Evolutionary conservation across 2,888 invertebrate species (phyloP), one percentile per base, ranked within the genome.

Genomic region (Chrysodeixis includens): DNA sequence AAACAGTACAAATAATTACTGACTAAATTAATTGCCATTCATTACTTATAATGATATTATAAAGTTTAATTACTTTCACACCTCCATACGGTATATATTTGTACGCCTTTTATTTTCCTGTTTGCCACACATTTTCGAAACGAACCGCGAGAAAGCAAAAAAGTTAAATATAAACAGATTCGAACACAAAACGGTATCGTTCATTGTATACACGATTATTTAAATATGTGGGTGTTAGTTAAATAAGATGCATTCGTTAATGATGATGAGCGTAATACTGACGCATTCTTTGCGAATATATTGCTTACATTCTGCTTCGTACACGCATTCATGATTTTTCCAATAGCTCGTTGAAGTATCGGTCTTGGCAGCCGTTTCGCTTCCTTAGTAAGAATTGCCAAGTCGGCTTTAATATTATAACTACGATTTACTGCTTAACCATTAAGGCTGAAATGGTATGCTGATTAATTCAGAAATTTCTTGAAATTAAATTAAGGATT

Each of bases 341-440:
- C 51, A 35, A 62, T 53, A 56, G 1, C 9, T 60, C 4, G 10
- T 44, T 61, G 32, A 74, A 76, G 32, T 44, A 44, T 18, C 14
- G 40, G 16, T 72, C 7, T 77, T 77, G 74, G 78, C 78, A 65
- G 18, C 40, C 60, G 32, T 22, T 26, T 60, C 40, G 18, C 55
- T 70, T 59, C 32, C 58, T 62, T 51, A 30, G 67, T 65, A 9
- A 51, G 46, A 53, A 61, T 26, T 74, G 60, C 76, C 76, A 75
- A 79, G 44, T 62, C 26, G 20, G 54, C 40, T n/a, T 12, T 6
- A 40, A 6, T 5, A 6, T 40, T 40, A n/a, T 40, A 40, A 40
- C 40, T 40, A 40, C 40, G n/a, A 12, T 40, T 20, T 18, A 49
- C 46, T 49, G 46, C 20, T 49, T n/a, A n/a, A 40, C 40, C n/a